Conservation (phyloP, 2,113 vertebrate genomes). For the Actinemys pallida region DNA sequence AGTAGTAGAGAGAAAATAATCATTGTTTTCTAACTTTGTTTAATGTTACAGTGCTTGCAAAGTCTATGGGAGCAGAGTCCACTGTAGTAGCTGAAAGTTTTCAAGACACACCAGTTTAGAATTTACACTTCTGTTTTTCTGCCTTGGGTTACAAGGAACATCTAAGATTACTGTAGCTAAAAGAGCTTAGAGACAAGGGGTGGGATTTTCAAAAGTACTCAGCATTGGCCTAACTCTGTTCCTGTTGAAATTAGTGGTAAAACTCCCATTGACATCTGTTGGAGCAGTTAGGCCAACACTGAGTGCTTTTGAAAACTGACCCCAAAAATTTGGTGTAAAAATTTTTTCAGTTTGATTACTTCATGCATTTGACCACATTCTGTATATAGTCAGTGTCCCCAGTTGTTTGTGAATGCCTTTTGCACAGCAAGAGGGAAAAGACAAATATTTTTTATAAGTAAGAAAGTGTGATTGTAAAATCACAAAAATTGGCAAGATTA, state of each 20-base stretch:
- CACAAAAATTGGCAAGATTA: neutral
- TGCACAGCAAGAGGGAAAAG: neutral
- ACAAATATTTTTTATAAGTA: neutral
- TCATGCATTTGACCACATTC: neutral
- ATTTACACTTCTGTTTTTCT: neutral
- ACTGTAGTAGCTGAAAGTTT: neutral
- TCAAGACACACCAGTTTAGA: neutral
- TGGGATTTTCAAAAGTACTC: neutral
- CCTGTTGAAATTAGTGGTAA: neutral
- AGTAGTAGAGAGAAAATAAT: neutral
- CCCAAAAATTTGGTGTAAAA: neutral
- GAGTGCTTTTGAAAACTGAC: neutral
- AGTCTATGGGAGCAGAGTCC: neutral
- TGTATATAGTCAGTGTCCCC: neutral
- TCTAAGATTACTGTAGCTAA: neutral
- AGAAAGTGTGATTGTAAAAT: neutral
- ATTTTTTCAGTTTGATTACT: neutral
- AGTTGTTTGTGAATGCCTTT: neutral
- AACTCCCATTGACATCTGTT: neutral
- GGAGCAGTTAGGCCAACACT: neutral
- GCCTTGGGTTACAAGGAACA: neutral
- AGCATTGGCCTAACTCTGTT: neutral
- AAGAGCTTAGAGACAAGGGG: neutral
- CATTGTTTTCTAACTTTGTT: neutral
- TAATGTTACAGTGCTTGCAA: neutral